Evolutionary conservation across 2,888 invertebrate species (phyloP).

Genomic region (Rhingia rostrata): DNA sequence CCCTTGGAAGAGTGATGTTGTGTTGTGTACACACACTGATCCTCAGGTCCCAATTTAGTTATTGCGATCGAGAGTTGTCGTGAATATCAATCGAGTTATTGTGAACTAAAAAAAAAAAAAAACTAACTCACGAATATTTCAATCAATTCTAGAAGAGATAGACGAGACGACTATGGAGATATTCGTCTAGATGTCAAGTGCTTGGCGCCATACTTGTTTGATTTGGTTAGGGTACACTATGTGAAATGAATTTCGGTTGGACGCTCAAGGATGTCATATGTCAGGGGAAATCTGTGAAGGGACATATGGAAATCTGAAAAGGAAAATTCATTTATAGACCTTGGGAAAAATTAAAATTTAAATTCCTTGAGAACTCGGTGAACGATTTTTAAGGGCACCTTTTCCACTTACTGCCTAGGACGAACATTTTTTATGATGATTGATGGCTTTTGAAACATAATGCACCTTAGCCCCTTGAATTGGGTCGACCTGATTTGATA

Average conservation of each 20-base stretch:
- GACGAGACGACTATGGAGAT: constrained; percentile 20
- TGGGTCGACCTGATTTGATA: no score
- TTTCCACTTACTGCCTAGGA: no score
- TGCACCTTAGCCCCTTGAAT: no score
- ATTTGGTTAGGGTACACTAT: background rate
- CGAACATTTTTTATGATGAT: no score
- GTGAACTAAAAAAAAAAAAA: constrained; percentile 15
- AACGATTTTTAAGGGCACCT: no score
- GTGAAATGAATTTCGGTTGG: background rate
- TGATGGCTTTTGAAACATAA: no score
- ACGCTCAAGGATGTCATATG: no score
- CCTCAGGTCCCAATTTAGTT: constrained; percentile 61
- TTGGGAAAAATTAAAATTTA: no score
- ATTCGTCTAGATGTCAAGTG: constrained; percentile 25
- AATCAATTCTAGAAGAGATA: constrained; percentile 47
- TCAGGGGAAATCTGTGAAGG: no score
- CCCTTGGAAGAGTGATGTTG: background rate
- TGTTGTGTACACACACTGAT: constrained; percentile 16
- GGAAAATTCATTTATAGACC: no score
- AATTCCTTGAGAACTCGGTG: no score
- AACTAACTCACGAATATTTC: constrained; percentile 51
- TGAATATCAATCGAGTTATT: constrained; percentile 56
- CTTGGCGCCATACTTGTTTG: constrained; percentile 55
- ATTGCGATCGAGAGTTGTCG: constrained; percentile 57
- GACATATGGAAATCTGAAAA: no score